Base-by-base conservation (phyloP, 2,888 invertebrate genomes). In the Pseudococcus longispinus region DNA sequence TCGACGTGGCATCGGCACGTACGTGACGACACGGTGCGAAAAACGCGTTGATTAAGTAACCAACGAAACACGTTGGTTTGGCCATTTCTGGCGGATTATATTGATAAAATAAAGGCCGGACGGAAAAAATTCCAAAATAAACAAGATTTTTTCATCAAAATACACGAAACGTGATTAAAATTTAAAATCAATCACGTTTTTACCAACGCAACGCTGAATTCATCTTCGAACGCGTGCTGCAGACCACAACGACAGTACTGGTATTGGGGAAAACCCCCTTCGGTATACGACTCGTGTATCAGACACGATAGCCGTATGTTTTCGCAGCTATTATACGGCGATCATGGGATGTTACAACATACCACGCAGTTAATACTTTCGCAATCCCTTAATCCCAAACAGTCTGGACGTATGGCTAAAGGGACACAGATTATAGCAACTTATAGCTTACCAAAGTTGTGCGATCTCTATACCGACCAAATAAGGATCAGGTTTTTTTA, bases 121-220 rank as follows among this genome's bases (percentile, higher is more conserved):
- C 37, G n/a, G 3, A 80, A 80, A 80, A 80, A 42, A 37, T 80
- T 80, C 32, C 42, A 42, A 80, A 20, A 32, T 80, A 80, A 80
- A 80, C 77, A 80, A 80, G 77, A 42, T 80, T 80, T 80, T 80
- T 80, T 80, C 77, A 80, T 42, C 77, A 80, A 80, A 70, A 80
- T 42, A 80, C 77, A 13, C 77, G 42, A 23, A 80, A 80, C 77
- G 77, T 80, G 77, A 42, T 80, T 80, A 80, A 80, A 80, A 80
- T 80, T 80, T 80, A 80, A 80, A 80, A 80, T 80, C 77, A 80
- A 80, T 80, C 77, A 42, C 77, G 77, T 42, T 42, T 80, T 70
- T 70, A 29, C 32, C 15, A 42, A n/a, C 42, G 20, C 42, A 80
- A 37, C 77, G 77, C 42, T 80, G 42, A 80, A 80, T 42, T 37